Base-by-base conservation (phyloP, 2,113 vertebrate species). In the Meleagris gallopavo region DNA sequence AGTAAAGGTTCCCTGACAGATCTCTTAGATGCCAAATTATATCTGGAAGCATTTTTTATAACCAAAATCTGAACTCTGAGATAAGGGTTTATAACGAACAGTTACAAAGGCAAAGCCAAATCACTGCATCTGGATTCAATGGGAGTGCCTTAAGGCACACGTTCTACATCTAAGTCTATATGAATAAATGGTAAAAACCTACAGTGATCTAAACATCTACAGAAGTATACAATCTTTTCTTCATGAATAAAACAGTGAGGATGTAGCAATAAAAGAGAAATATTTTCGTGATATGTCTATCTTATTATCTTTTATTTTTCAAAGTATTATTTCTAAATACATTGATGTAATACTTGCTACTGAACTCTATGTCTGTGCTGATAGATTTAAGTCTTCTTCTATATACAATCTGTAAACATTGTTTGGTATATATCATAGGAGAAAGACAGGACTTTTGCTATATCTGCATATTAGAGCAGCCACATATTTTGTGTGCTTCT, bases 21-120 rank as follows among this genome's bases (percentile, higher is more conserved):
- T 82, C 74, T 50, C 64, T 94, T 77, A 34, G n/a, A 78, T 69
- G 82, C 57, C 61, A 93, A 90, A 83, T 57, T 72, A 45, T 78
- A 86, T 72, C 73, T 88, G 83, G 88, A 95, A 95, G 41, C 12
- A 43, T 30, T 86, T 91, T 90, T 96, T 67, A 95, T 77, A 89
- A 89, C 41, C 52, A 85, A 32, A 94, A 88, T 95, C 65, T 72
- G 30, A 93, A 81, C 76, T 55, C 75, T 90, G 73, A 95, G 89
- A 94, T 41, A 72, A 13, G 27, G 30, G 15, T 78, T 91, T 93
- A 83, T 65, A 91, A 88, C 2, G 9, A 95, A 70, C 52, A 54
- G 83, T 96, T 88, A 83, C 46, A 94, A 93, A 95, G 78, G 41
- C 24, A 90, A 94, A n/a, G 76, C 61, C 79, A 95, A 90, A 64